A percentile compares a stretch with the other conserved stretches of the same genome.
Conservation (phyloP, 2,113 vertebrate genomes). For the Pomatostomus ruficeps region DNA sequence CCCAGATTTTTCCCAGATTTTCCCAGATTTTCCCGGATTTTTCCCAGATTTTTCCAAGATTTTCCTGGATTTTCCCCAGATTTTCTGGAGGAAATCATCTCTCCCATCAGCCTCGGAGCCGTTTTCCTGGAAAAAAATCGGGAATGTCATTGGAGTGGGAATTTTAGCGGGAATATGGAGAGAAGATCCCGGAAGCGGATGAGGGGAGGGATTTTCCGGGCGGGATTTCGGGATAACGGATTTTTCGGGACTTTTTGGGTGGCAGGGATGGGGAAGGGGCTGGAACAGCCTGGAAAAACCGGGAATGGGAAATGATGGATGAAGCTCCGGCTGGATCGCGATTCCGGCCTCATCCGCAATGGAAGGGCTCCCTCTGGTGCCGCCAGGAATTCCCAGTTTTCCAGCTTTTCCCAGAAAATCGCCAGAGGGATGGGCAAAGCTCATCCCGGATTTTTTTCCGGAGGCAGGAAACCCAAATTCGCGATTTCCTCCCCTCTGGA, state of each 20-base stretch:
- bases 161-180: background rate
- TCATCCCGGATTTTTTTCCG: background rate
- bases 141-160: background rate
- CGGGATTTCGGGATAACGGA: background rate
- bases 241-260: background rate
- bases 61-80: background rate
- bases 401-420: background rate
- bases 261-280: background rate
- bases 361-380: constrained; percentile 62
- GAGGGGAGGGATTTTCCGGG: background rate
- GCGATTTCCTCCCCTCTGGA: background rate
- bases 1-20: background rate
- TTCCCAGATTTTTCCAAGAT: too few relatives aligned
- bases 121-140: background rate
- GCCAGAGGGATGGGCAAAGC: too few relatives aligned
- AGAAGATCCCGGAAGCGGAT: background rate
- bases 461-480: background rate
- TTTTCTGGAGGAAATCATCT: background rate
- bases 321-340: too few relatives aligned
- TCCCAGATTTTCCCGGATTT: background rate
- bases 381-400: background rate
- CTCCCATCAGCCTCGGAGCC: background rate
- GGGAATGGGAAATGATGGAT: background rate
- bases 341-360: background rate
- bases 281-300: background rate